Evolutionary conservation across 2,113 vertebrate species (phyloP).

Genomic region (Rhadina sibilatrix): DNA sequence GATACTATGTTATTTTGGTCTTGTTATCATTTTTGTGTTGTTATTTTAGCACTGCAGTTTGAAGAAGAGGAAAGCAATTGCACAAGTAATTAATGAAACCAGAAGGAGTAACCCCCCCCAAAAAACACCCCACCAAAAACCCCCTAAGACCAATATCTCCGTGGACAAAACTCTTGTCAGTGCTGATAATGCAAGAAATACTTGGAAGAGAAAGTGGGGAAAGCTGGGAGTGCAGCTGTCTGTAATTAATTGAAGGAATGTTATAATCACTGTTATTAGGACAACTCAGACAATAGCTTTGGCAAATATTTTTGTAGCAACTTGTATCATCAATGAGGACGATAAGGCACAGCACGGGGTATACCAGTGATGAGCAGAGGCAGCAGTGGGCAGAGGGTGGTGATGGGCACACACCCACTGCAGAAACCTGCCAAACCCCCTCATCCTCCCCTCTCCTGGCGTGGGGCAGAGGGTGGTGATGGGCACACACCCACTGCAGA

Average conservation of each 20-base stretch:
- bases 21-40: background rate
- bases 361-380: background rate
- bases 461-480: background rate
- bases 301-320: slow-evolving; percentile 50
- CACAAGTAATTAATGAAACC: background rate
- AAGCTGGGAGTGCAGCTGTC: slow-evolving; percentile 49
- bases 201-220: slow-evolving; percentile 57
- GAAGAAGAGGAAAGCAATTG: background rate
- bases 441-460: background rate
- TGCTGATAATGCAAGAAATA: slow-evolving; percentile 25
- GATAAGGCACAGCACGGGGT: background rate
- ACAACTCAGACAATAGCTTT: slow-evolving; percentile 58
- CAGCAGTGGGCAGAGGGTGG: background rate
- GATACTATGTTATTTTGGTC: background rate
- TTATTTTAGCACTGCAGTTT: background rate
- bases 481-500: background rate
- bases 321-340: slow-evolving; percentile 12
- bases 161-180: slow-evolving; percentile 28
- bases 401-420: background rate
- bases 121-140: background rate
- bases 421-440: background rate
- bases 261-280: slow-evolving; percentile 73
- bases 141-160: background rate
- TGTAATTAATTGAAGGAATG: slow-evolving; percentile 70
- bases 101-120: background rate